Evolutionary conservation across 2,888 invertebrate species (phyloP).

Genomic region (Rhodophaea formosa): DNA sequence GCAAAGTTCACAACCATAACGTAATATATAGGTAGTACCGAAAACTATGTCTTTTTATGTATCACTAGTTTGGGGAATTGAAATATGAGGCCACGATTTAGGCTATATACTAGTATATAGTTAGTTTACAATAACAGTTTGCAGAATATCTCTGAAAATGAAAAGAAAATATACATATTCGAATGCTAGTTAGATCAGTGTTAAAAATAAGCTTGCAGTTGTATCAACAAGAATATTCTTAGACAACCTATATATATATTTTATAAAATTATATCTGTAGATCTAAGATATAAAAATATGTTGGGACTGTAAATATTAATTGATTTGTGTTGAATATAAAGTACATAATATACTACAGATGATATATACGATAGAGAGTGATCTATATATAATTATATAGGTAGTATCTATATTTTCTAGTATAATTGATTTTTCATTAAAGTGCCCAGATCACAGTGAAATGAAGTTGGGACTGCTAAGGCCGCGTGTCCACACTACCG

Average conservation of each 20-base stretch:
- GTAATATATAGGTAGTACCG: slow-evolving; percentile 15
- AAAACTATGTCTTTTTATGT: slow-evolving; percentile 9
- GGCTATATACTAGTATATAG: neutral
- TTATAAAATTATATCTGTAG: neutral
- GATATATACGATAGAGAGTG: neutral
- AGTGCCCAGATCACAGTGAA: neutral
- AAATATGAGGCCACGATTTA: neutral
- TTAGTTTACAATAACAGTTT: too few species aligned
- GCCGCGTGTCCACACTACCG: too few species aligned
- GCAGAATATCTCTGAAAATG: too few species aligned
- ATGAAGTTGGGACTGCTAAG: neutral
- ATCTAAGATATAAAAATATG: slow-evolving; percentile 7
- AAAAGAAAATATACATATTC: too few species aligned
- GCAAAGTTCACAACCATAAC: slow-evolving; percentile 31
- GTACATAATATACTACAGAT: neutral
- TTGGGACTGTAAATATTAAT: neutral
- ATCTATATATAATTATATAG: neutral
- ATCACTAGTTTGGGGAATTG: neutral
- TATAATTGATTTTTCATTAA: neutral
- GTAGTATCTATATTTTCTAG: neutral
- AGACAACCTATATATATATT: too few species aligned
- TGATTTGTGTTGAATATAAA: neutral
- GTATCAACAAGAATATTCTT: too few species aligned
- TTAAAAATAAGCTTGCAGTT: too few species aligned
- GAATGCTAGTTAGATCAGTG: too few species aligned